Conservation (phyloP, 2,113 vertebrate genomes). For the Toxostoma redivivum region DNA sequence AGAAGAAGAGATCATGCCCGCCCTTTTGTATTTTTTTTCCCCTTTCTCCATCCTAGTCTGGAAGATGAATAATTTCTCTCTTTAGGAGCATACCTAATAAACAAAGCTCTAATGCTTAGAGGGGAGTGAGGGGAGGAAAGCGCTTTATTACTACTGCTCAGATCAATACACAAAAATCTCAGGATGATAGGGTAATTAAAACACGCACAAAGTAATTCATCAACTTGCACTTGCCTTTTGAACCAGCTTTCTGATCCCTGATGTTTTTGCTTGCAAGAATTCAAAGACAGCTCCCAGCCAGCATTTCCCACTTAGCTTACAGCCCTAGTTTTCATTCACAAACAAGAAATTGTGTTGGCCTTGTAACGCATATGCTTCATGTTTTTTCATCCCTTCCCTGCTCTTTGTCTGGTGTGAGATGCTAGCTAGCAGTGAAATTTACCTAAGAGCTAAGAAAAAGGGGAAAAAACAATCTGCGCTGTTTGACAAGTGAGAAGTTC, state of each 20-base stretch:
- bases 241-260: constrained; percentile 62
- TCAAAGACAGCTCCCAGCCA: constrained; percentile 50
- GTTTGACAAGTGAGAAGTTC: constrained; percentile 70
- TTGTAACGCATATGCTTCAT: constrained; percentile 56
- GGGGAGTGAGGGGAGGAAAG: constrained; percentile 46
- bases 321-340: constrained; percentile 67
- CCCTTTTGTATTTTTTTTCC: constrained; percentile 59
- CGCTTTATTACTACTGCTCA: constrained; percentile 68
- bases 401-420: constrained; percentile 65
- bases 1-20: constrained; percentile 68
- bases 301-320: constrained; percentile 67
- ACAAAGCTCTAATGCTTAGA: constrained; percentile 64
- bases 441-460: constrained; percentile 66
- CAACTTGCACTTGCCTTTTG: constrained; percentile 66
- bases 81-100: constrained; percentile 66
- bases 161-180: constrained; percentile 77
- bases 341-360: constrained; percentile 67
- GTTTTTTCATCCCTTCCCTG: constrained; percentile 65
- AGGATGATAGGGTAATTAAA: constrained; percentile 79
- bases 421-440: constrained; percentile 60
- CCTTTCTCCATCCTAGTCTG: constrained; percentile 48
- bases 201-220: constrained; percentile 67
- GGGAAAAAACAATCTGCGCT: constrained; percentile 27
- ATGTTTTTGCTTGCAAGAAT: constrained; percentile 68
- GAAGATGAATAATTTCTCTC: constrained; percentile 73